Evolutionary conservation across 1,140 invertebrate genomes (phyloP), one percentile per base, ranked within the genome.

Genomic region (Callitettix versicolor): DNA sequence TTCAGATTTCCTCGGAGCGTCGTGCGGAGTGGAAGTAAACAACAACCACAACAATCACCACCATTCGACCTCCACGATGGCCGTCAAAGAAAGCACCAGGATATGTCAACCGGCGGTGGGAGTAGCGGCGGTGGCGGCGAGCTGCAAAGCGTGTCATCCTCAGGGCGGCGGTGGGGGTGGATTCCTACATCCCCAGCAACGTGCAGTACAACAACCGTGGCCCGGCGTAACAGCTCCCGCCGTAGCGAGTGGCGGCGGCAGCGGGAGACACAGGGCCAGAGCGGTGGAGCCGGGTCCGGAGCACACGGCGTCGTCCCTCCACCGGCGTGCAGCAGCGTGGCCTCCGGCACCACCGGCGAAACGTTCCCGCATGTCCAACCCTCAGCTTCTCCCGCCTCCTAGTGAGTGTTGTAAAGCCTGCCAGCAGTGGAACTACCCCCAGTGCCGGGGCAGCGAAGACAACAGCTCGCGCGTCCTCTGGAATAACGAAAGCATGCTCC

Each of bases 401-500:
- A n/a, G 20, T 15, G 51, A 38, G 5, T 50, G 48, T 18, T 56
- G 54, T 21, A 56, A 48, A 40, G 44, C 47, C 18, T 56, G 54
- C 34, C 46, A 46, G 20, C 58, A 59, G 42, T 59, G 58, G 58
- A 52, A 43, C 49, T 51, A 54, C 3, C 49, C 55, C 24, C 55
- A 59, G n/a, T 59, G 54, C 26, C 41, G 58, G 20, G 50, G 46
- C 14, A 59, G 49, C 43, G 47, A 57, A n/a, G 58, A 60, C 40
- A 53, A 48, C 38, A n/a, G n/a, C n/a, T 57, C 49, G 11, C 56
- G 58, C 12, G 47, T 60, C 18, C 51, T 57, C n/a, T 60, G 58
- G 58, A 60, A 60, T 55, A 60, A 60, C 46, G 58, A 60, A 17
- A 60, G 46, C 24, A 57, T 57, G 55, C 41, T 60, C 1, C 50